A percentile compares a stretch with the other conserved stretches of the same genome.
Conservation (phyloP, 2,888 invertebrate genomes). For the Brachyptera risi region DNA sequence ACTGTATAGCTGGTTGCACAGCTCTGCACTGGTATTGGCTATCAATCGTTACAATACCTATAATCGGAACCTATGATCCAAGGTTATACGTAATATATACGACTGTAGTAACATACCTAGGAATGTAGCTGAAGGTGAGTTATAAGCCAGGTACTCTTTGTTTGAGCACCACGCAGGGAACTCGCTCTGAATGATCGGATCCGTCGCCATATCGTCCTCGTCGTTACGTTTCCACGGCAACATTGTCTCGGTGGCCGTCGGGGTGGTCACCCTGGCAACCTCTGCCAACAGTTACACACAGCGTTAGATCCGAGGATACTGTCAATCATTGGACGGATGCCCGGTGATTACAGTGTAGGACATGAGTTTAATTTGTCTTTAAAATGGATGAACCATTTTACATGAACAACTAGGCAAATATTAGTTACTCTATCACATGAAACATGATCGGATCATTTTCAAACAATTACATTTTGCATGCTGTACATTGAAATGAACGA, state of each 20-base stretch:
- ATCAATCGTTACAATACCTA: neutral
- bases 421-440: too few species aligned
- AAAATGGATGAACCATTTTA: too few species aligned
- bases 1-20: too few species aligned
- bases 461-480: too few species aligned
- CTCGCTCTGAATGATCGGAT: conserved; percentile 74
- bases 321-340: too few species aligned
- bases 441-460: too few species aligned
- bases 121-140: conserved; percentile 87
- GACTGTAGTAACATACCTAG: conserved; percentile 58
- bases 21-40: too few species aligned
- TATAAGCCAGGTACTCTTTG: conserved; percentile 88
- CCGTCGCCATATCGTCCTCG: conserved; percentile 61
- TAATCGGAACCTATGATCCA: neutral
- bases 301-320: too few species aligned
- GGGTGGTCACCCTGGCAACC: conserved; percentile 73
- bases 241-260: conserved; percentile 84
- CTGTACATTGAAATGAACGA: too few species aligned
- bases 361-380: too few species aligned
- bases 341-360: too few species aligned
- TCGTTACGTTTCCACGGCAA: conserved; percentile 89
- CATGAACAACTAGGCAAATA: too few species aligned
- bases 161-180: conserved; percentile 95
- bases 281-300: conserved; percentile 48
- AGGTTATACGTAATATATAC: neutral